Evolutionary conservation across 2,888 invertebrate species (phyloP).

Genomic region (Campoletis raptor): DNA sequence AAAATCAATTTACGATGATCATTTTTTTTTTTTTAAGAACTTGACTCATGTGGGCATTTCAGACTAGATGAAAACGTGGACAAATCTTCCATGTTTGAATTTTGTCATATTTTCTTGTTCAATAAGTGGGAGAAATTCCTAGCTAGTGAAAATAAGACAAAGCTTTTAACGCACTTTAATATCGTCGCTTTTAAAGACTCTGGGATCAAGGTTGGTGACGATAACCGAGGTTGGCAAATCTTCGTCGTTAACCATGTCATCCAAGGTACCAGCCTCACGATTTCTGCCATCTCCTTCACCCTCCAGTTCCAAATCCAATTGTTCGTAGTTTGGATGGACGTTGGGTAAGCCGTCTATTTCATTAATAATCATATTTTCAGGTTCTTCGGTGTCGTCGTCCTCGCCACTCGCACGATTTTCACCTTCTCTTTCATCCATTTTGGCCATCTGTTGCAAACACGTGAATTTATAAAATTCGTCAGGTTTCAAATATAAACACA

Average conservation of each 20-base stretch:
- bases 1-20: not conserved
- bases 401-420: slow-evolving; percentile 73
- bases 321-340: slow-evolving; percentile 92
- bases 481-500: not conserved
- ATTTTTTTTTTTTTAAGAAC: not conserved
- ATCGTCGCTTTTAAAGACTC: slow-evolving; percentile 88
- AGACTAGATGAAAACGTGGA: too few relatives aligned
- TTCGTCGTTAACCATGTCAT: slow-evolving; percentile 90
- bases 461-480: not conserved
- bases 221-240: slow-evolving; percentile 95
- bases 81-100: too few relatives aligned
- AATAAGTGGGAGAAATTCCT: not conserved
- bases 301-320: slow-evolving; percentile 87
- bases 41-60: not conserved
- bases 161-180: slow-evolving; percentile 81
- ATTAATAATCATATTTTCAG: slow-evolving; percentile 93
- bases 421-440: slow-evolving; percentile 76
- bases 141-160: not conserved
- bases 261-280: slow-evolving; percentile 84
- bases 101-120: not conserved
- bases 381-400: slow-evolving; percentile 78
- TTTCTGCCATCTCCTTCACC: slow-evolving; percentile 77
- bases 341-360: slow-evolving; percentile 94
- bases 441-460: not conserved
- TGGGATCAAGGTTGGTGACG: slow-evolving; percentile 94